Evolutionary conservation across 2,797 vertebrate species (phyloP), one percentile per base, ranked within the genome.

Genomic region (Mastacembelus armatus): DNA sequence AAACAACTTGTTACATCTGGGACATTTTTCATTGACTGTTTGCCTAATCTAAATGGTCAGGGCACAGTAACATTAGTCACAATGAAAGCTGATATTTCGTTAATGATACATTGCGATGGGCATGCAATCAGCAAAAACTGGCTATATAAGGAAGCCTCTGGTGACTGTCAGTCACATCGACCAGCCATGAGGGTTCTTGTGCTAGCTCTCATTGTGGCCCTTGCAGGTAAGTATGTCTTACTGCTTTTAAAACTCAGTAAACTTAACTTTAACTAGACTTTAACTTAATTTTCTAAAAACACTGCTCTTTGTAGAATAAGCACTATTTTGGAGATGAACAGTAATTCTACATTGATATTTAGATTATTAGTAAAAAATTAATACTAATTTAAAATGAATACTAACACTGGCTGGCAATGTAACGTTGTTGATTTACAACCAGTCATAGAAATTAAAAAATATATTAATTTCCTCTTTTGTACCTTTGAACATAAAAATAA

Each of bases 151-250:
- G 71, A 32, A 11, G 14, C 10, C 4, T 55, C 40, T 40, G 33
- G 7, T 18, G 9, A 10, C 32, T 27, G 10, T 49, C 0, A 0
- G 3, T 73, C 61, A 80, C 83, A 84, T 74, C 58, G 70, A 72
- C 29, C 80, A 85, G 64, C 76, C 83, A 93, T 94, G 93, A 92
- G 50, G 86, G 79, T 82, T 66, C 14, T 92, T 63, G 11, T 92
- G 6, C 71, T 94, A 8, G 86, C 87, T 24, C 71, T 94, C 7
- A 59, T 83, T 47, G 58, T 92, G 61, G 89, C 91, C 83, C 61
- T 93, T 66, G 71, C 78, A 21, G 89, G 93, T 93, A 59, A 88
- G 87, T 85, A 49, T 27, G 15, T 54, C 39, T 65, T 44, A 18
- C 5, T 32, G 9, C 12, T 29, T 59, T 49, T 29, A 10, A 47